Percentiles rank a stretch among this genome's conserved stretches.
These are phyloP conservation scores for Ptychoptera albimana DNA, from an alignment of 2,888 invertebrate genomes.

Conservation along the genomic window DNA sequence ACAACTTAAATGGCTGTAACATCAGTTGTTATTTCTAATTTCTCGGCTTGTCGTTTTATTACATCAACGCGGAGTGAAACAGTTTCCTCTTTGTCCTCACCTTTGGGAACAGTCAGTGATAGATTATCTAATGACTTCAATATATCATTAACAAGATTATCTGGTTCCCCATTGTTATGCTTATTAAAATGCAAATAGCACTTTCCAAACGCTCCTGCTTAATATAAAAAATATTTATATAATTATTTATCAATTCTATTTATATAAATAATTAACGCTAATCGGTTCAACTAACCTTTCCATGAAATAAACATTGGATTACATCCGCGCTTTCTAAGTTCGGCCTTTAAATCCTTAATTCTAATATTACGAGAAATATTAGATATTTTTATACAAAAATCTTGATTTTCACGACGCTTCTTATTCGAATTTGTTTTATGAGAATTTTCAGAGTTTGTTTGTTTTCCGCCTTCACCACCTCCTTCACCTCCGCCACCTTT, in stretches of 20 bases:
- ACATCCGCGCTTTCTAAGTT: conserved; percentile 53
- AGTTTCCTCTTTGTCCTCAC: conserved; percentile 17
- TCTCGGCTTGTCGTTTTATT: conserved; percentile 13
- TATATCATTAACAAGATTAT: conserved; percentile 26
- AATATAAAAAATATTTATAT: conserved; percentile 1
- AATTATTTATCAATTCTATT: background rate
- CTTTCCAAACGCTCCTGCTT: conserved; percentile 44
- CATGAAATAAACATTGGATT: conserved; percentile 63
- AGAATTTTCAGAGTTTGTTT: conserved; percentile 1
- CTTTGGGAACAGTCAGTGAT: conserved; percentile 15
- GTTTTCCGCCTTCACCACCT: background rate
- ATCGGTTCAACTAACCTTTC: conserved; percentile 33
- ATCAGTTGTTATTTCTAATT: too few relatives aligned
- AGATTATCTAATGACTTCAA: conserved; percentile 26
- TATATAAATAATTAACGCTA: background rate
- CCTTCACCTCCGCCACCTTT: background rate
- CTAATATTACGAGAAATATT: conserved; percentile 56
- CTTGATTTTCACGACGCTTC: conserved; percentile 16
- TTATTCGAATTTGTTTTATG: background rate
- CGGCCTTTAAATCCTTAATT: conserved; percentile 58
- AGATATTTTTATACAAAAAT: conserved; percentile 38
- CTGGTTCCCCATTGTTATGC: conserved; percentile 32
- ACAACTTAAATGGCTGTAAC: too few relatives aligned
- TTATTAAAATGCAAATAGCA: conserved; percentile 63
- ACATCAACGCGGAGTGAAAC: conserved; percentile 24